These are phyloP conservation scores for Actenoides hombroni DNA, from an alignment of 2,113 vertebrate genomes.

Conservation along the genomic window DNA sequence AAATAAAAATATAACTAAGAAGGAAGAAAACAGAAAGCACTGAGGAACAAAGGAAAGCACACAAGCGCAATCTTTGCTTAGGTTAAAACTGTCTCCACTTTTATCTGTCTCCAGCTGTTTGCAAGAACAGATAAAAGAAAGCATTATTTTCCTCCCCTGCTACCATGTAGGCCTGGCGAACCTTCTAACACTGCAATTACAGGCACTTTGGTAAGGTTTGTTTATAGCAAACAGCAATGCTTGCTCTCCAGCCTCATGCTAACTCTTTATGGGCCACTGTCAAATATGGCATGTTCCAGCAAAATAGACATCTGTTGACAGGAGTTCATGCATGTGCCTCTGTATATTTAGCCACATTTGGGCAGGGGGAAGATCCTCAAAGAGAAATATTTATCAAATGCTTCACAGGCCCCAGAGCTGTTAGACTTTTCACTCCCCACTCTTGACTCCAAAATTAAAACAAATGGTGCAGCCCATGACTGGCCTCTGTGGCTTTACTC, in stretches of 20 bases:
- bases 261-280: not conserved
- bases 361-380: not conserved
- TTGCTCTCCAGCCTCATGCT: slow-evolving; percentile 32
- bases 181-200: slow-evolving; percentile 43
- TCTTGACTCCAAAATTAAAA: slow-evolving; percentile 20
- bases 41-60: slow-evolving; percentile 23
- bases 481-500: rapidly evolving
- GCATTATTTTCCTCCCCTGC: slow-evolving; percentile 23
- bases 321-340: not conserved
- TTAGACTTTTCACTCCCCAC: not conserved
- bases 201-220: slow-evolving; percentile 33
- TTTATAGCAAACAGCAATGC: slow-evolving; percentile 49
- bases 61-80: slow-evolving; percentile 29
- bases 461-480: not conserved
- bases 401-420: not conserved
- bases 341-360: not conserved
- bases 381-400: slow-evolving; percentile 23
- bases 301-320: not conserved
- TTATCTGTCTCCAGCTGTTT: slow-evolving; percentile 69
- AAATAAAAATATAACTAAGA: not conserved
- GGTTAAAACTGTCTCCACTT: slow-evolving; percentile 33
- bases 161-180: slow-evolving; percentile 1
- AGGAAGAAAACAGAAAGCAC: not conserved
- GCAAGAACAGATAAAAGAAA: slow-evolving; percentile 60
- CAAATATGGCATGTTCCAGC: not conserved